These are phyloP conservation scores for Drosophila longiperda DNA, from an alignment of 2,888 invertebrate species.

Conservation along the genomic window DNA sequence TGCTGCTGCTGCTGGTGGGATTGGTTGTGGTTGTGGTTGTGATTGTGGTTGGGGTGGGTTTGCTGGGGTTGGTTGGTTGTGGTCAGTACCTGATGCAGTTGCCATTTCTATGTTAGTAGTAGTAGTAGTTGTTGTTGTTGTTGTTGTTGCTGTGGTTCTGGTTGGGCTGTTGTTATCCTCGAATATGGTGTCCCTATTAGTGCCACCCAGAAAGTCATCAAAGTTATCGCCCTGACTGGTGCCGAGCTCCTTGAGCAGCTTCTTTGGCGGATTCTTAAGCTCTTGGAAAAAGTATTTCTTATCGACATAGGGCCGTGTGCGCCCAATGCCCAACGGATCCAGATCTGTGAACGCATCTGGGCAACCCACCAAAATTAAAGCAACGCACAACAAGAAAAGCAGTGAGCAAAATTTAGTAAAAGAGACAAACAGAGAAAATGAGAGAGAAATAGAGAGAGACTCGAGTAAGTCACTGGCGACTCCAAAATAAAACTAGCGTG, in stretches of 20 bases:
- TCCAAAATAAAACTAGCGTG: constrained; percentile 19
- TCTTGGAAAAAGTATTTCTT: constrained; percentile 98
- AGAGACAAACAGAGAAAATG: constrained; percentile 1
- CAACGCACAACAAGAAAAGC: constrained; percentile 3
- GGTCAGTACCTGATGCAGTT: constrained; percentile 41
- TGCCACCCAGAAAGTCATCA: constrained; percentile 68
- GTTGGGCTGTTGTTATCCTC: constrained; percentile 53
- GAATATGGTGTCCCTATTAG: constrained; percentile 53
- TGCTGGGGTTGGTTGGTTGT: constrained; percentile 3
- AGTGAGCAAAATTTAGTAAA: background rate
- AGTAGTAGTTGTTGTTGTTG: constrained; percentile 43
- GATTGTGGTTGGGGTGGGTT: constrained; percentile 5
- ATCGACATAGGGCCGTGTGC: constrained; percentile 96
- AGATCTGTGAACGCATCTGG: constrained; percentile 96
- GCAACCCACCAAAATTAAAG: constrained; percentile 67
- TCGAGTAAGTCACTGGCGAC: constrained; percentile 67
- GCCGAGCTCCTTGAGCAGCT: constrained; percentile 93
- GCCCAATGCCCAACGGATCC: constrained; percentile 96
- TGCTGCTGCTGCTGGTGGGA: background rate
- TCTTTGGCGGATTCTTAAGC: constrained; percentile 97
- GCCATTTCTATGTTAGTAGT: constrained; percentile 32
- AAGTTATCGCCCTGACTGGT: constrained; percentile 61
- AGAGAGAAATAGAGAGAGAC: constrained; percentile 24
- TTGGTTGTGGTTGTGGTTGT: constrained; percentile 25
- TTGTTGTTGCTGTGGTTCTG: constrained; percentile 43